Base-by-base conservation (phyloP, 2,888 invertebrate species). In the Lottia scabra region DNA sequence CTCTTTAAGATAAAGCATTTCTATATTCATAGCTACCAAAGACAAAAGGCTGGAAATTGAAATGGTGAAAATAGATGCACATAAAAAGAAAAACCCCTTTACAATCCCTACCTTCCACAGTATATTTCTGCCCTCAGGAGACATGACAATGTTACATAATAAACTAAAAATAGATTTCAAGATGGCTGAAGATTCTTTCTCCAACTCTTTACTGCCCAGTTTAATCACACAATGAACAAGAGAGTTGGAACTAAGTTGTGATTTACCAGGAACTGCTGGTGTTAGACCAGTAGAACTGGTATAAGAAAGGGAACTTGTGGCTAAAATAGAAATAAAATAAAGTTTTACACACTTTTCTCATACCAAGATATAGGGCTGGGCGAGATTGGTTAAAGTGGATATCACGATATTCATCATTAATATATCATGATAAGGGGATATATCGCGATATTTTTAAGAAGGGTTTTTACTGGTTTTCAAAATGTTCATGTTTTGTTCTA, bases 211-310 rank as follows among this genome's bases (percentile, higher is more conserved):
- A 63, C 77, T 78, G 12, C 81, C 75, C 43, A 86, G 80, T 67
- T 85, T 86, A 38, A 87, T 81, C 56, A 88, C 72, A 73, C 81
- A 81, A 77, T 87, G 85, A 8, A 88, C 85, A 45, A 88, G 75
- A n/a, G 86, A 86, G 78, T 84, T 85, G 68, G 71, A 79, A 70
- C 83, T 83, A 46, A 82, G 75, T 67, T 80, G 83, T 62, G 77
- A 69, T 64, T 76, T 76, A 27, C 68, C 46, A 56, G 65, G 63
- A 23, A 56, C 23, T n/a, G 45, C 63, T 26, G 48, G 56, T 16
- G 70, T 62, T 23, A 76, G 62, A 15, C 71, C 63, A 1, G 79
- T 70, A 5, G 82, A 70, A 23, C 73, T 73, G 3, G 83, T 79
- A 68, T 74, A 80, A 4, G 85, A 83, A 16, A 86, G 65, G 8